phyloP scores from a whole-genome alignment of 1,140 invertebrate genomes.

The Micrasema longulum region DNA sequence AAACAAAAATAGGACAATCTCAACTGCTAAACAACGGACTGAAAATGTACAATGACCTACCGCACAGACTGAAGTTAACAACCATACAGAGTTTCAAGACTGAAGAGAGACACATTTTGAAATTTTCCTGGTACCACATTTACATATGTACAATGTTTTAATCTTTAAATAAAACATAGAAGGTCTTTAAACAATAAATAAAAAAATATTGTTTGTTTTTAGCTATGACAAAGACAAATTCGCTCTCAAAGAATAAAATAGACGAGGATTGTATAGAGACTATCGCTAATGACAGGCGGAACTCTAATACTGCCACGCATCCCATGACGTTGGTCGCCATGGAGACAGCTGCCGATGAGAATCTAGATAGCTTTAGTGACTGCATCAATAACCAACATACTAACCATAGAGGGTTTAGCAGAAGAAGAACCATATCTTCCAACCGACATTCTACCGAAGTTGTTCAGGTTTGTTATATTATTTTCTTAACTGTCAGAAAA shows the following conservation, averaged over 20 bases:
- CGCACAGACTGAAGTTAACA: no score
- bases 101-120: no score
- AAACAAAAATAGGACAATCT: no score
- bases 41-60: no score
- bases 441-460: conserved; percentile 55
- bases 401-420: conserved; percentile 48
- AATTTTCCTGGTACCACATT: no score
- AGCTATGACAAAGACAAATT: conserved; percentile 65
- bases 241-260: conserved; percentile 59
- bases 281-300: conserved; percentile 14
- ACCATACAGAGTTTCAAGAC: no score
- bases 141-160: no score
- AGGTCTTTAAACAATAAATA: no score
- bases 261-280: conserved; percentile 47
- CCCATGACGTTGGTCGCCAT: conserved; percentile 63
- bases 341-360: conserved; percentile 52
- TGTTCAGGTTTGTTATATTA: conserved; percentile 32
- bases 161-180: no score
- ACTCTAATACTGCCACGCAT: conserved; percentile 35
- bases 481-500: background rate
- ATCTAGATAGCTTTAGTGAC: conserved; percentile 59
- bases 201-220: conserved; percentile 18
- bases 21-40: no score
- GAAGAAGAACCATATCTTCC: conserved; percentile 59
- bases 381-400: conserved; percentile 67